These are phyloP conservation scores for Tridacna gigas DNA, from an alignment of 2,888 invertebrate genomes.

Conservation along the genomic window DNA sequence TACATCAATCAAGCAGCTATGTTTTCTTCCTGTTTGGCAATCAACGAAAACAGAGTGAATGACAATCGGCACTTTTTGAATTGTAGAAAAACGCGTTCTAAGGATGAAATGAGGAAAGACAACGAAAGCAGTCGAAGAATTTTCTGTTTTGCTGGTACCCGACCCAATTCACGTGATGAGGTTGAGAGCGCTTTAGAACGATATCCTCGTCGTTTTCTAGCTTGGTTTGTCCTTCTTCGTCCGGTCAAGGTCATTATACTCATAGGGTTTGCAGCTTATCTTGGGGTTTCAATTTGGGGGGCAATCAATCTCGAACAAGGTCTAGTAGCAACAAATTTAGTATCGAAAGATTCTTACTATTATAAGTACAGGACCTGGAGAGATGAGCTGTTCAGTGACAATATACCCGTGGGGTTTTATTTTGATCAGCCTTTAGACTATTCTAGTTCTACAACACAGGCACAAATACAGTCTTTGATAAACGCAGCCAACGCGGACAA, in stretches of 20 bases:
- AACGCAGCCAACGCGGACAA: not conserved
- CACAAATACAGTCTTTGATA: not conserved
- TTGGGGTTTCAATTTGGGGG: conserved; percentile 71
- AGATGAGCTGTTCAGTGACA: conserved; percentile 53
- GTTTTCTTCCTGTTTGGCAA: conserved; percentile 77
- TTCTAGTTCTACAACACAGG: not conserved
- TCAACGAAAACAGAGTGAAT: conserved; percentile 74
- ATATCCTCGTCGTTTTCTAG: conserved; percentile 61
- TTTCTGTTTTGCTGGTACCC: conserved; percentile 81
- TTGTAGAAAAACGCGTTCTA: conserved; percentile 45
- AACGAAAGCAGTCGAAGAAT: conserved; percentile 12
- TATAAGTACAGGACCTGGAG: conserved; percentile 55
- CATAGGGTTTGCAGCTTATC: conserved; percentile 66
- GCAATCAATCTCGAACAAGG: conserved; percentile 70
- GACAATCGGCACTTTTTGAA: conserved; percentile 68
- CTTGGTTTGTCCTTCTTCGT: conserved; percentile 55
- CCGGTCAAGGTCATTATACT: conserved; percentile 65
- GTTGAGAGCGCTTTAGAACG: conserved; percentile 70
- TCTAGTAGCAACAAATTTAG: conserved; percentile 68
- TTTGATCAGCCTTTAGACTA: conserved; percentile 1
- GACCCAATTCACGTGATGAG: conserved; percentile 56
- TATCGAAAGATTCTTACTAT: conserved; percentile 70
- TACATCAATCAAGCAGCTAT: conserved; percentile 79
- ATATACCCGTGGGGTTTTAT: conserved; percentile 4
- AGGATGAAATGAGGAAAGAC: conserved; percentile 52